Percentiles rank a stretch among this genome's conserved stretches.
Evolutionary conservation across 1,140 invertebrate species (phyloP).

Genomic region (Eurosta solidaginis): DNA sequence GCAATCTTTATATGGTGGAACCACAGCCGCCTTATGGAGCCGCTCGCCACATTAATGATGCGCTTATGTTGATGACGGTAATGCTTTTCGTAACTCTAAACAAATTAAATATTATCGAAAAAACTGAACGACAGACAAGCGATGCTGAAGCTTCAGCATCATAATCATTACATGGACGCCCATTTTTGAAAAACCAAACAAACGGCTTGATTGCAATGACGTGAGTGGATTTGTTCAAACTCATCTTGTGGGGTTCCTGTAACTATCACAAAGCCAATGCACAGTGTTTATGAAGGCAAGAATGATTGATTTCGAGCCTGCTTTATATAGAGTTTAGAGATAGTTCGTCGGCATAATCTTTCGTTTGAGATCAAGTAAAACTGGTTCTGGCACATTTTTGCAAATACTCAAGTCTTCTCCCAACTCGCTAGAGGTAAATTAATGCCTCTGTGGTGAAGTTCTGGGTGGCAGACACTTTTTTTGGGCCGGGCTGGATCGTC

Average conservation of each 20-base stretch:
- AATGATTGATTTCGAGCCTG: too few species aligned
- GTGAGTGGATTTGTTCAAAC: neutral
- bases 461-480: too few species aligned
- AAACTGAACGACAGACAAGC: neutral
- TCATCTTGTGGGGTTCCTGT: neutral
- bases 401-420: too few species aligned
- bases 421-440: too few species aligned
- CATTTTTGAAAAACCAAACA: neutral
- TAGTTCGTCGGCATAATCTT: too few species aligned
- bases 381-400: too few species aligned
- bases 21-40: too few species aligned
- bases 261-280: neutral
- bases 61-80: neutral
- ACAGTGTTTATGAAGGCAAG: neutral
- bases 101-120: neutral
- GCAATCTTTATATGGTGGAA: too few species aligned
- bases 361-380: too few species aligned
- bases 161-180: neutral
- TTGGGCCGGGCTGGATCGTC: too few species aligned
- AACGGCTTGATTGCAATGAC: neutral
- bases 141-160: neutral
- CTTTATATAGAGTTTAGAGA: too few species aligned
- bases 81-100: neutral
- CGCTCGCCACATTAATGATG: neutral
- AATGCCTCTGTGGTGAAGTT: too few species aligned